A percentile compares a stretch with the other conserved stretches of the same genome.
These are phyloP conservation scores for Bambusicola thoracicus DNA, from an alignment of 2,113 vertebrate genomes.

Conservation along the genomic window DNA sequence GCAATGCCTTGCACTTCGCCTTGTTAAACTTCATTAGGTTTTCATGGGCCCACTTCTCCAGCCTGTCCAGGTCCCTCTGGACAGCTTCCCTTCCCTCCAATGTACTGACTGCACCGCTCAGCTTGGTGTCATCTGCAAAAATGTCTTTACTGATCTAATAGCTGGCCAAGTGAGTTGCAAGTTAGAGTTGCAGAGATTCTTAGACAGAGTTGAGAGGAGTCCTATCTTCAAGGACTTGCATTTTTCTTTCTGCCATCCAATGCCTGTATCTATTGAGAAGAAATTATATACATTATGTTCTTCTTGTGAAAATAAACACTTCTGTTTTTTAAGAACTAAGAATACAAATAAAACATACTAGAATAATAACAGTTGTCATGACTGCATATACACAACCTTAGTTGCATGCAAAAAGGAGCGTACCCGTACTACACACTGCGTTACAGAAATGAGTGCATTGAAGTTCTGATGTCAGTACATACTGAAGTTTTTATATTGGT, in stretches of 20 bases:
- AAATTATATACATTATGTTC: neutral
- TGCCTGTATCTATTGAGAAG: neutral
- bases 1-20: too few species aligned
- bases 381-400: neutral
- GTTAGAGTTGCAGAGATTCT: neutral
- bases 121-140: neutral
- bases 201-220: conserved; percentile 9
- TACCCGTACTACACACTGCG: neutral
- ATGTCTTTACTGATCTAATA: conserved; percentile 27
- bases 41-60: too few species aligned
- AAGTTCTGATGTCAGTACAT: neutral
- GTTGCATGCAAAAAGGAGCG: neutral
- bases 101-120: too few species aligned
- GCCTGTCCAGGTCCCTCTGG: too few species aligned
- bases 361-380: neutral
- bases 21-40: too few species aligned
- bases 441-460: neutral
- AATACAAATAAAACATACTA: neutral
- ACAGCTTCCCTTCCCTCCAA: too few species aligned
- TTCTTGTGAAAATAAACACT: neutral
- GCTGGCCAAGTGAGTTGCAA: conserved; percentile 2
- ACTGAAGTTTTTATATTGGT: neutral
- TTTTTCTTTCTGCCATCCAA: conserved; percentile 37
- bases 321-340: neutral
- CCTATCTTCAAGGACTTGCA: neutral